These are phyloP conservation scores for Malaclemys terrapin DNA, from an alignment of 2,113 vertebrate genomes.

Conservation along the genomic window DNA sequence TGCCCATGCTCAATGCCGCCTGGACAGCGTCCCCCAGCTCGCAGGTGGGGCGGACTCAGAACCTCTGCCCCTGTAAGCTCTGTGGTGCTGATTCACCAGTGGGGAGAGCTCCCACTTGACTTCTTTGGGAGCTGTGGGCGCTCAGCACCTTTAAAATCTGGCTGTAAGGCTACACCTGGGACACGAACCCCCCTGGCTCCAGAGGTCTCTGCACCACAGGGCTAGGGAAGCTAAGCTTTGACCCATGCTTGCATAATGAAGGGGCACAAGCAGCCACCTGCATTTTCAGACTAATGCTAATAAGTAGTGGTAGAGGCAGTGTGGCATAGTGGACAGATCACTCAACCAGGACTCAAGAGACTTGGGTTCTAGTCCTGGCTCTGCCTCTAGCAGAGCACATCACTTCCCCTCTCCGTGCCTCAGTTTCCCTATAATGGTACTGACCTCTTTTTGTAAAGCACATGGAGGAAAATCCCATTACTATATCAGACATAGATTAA, in stretches of 20 bases:
- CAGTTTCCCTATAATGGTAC: accelerated
- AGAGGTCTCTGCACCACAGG: accelerated
- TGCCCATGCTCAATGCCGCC: too few relatives aligned
- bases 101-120: not conserved
- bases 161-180: not conserved
- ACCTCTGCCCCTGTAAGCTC: too few relatives aligned
- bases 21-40: too few relatives aligned
- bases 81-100: too few relatives aligned
- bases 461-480: slow-evolving; percentile 7
- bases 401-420: not conserved
- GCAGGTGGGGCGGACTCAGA: too few relatives aligned
- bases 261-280: not conserved
- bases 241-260: accelerated
- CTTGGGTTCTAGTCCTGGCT: not conserved
- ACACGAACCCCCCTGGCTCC: too few relatives aligned
- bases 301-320: accelerated
- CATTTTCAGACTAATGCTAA: not conserved
- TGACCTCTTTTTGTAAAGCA: not conserved
- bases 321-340: not conserved
- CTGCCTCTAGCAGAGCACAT: not conserved
- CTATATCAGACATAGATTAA: not conserved
- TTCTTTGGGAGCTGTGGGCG: not conserved
- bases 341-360: accelerated
- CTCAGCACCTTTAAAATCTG: not conserved
- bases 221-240: not conserved